Conservation (phyloP, 2,888 invertebrate species). For the Apamea epomidion region DNA sequence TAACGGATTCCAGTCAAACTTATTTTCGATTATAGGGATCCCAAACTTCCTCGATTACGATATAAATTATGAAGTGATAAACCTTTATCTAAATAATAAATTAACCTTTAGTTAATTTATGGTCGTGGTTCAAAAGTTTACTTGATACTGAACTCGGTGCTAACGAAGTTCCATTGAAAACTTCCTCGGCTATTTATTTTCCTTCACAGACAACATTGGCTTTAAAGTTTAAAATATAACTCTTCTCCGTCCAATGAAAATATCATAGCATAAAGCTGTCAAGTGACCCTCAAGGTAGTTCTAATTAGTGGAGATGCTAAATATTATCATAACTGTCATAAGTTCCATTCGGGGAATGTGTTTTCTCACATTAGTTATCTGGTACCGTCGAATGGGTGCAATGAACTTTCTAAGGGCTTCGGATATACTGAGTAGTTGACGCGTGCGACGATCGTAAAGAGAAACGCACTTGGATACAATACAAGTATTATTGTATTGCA, state of each 20-base stretch:
- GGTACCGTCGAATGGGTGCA: constrained; percentile 71
- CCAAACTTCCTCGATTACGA: constrained; percentile 34
- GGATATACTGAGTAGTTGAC: constrained; percentile 71
- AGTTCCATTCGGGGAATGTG: constrained; percentile 73
- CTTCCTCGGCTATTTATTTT: constrained; percentile 49
- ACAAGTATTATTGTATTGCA: constrained; percentile 51
- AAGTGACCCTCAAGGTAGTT: constrained; percentile 51
- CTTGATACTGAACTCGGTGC: constrained; percentile 46
- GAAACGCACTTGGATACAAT: constrained; percentile 61
- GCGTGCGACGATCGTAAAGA: constrained; percentile 69
- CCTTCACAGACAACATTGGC: constrained; percentile 32
- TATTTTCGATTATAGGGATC: constrained; percentile 21
- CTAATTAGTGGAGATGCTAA: constrained; percentile 70
- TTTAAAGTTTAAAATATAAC: constrained; percentile 40
- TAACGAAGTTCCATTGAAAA: constrained; percentile 57
- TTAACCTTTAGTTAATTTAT: constrained; percentile 46
- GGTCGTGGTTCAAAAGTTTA: constrained; percentile 49
- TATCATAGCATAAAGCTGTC: constrained; percentile 46
- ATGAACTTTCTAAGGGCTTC: constrained; percentile 76
- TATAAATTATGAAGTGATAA: constrained; percentile 49
- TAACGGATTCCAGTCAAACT: background rate
- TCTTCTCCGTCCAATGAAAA: constrained; percentile 49
- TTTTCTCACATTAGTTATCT: constrained; percentile 82
- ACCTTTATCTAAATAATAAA: background rate
- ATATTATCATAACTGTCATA: constrained; percentile 79